Evolutionary conservation across 2,113 vertebrate species (phyloP).

Genomic region (Pithys albifrons): DNA sequence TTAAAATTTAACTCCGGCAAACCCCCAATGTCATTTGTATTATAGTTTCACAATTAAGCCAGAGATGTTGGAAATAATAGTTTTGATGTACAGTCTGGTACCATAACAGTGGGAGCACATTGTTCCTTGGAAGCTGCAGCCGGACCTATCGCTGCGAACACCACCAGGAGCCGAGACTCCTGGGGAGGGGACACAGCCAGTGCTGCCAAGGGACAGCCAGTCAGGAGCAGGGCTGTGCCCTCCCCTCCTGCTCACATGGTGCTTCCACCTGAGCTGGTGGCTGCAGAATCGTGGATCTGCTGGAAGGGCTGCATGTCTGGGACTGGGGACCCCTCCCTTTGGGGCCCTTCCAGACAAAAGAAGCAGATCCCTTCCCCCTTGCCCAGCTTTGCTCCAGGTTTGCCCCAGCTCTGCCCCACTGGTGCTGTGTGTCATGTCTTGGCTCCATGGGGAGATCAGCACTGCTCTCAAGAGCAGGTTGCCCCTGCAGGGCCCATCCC

Average conservation of each 20-base stretch:
- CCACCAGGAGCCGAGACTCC: fast-evolving
- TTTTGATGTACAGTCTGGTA: conserved; percentile 19
- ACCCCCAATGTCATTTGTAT: conserved; percentile 50
- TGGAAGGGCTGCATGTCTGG: fast-evolving
- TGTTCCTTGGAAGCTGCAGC: conserved; percentile 12
- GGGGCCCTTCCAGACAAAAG: fast-evolving
- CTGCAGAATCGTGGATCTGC: fast-evolving
- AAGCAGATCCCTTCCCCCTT: fast-evolving
- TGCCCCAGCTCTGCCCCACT: background rate
- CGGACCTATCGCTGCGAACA: background rate
- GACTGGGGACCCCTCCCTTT: fast-evolving
- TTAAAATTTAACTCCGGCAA: conserved; percentile 58
- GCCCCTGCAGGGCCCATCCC: background rate
- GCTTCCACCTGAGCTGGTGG: fast-evolving
- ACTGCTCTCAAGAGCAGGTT: background rate
- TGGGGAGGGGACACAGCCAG: fast-evolving
- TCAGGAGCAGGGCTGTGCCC: background rate
- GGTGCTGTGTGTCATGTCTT: fast-evolving
- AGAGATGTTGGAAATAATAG: conserved; percentile 28
- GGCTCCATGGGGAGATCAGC: fast-evolving
- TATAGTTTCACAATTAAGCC: conserved; percentile 35
- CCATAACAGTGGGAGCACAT: conserved; percentile 20
- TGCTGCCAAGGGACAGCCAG: fast-evolving
- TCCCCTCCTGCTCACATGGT: fast-evolving
- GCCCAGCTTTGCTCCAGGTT: background rate